phyloP scores from a whole-genome alignment of 1,140 invertebrate species.

The Oncopodura yosiiana region DNA sequence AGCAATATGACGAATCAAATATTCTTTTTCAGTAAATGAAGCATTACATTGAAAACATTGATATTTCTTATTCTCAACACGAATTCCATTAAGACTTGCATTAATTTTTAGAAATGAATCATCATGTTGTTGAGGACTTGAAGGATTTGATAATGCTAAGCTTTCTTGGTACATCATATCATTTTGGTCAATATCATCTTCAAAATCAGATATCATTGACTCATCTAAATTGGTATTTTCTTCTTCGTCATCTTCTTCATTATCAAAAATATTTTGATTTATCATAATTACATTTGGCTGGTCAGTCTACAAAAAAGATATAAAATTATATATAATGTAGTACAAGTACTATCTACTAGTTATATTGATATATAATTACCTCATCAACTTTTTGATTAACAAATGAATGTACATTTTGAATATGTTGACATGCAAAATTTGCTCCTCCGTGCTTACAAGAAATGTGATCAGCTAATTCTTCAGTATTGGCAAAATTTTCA shows the following conservation, averaged over 20 bases:
- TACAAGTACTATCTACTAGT: neutral
- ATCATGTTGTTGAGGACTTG: conserved; percentile 4
- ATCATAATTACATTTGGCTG: too few relatives aligned
- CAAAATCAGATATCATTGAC: neutral
- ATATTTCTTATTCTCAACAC: conserved; percentile 7
- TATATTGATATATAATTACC: neutral
- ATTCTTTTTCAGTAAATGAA: conserved; percentile 11
- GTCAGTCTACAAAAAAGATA: neutral
- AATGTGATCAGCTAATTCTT: conserved; percentile 17
- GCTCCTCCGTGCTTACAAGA: conserved; percentile 22
- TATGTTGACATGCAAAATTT: conserved; percentile 24
- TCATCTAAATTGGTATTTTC: neutral
- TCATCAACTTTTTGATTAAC: neutral
- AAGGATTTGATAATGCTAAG: neutral
- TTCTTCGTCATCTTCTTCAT: conserved; percentile 12
- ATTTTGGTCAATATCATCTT: neutral
- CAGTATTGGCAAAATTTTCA: neutral
- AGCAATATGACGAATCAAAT: neutral
- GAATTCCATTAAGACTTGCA: conserved; percentile 14
- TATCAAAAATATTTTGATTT: too few relatives aligned
- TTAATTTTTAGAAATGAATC: conserved; percentile 7
- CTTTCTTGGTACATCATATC: conserved; percentile 3
- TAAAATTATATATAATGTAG: neutral
- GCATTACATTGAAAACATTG: conserved; percentile 24
- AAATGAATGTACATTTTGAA: conserved; percentile 6